A percentile compares a stretch with the other conserved stretches of the same genome.
Evolutionary conservation across 2,797 vertebrate species (phyloP).

Genomic region (Poeciliopsis paucimaculata): DNA sequence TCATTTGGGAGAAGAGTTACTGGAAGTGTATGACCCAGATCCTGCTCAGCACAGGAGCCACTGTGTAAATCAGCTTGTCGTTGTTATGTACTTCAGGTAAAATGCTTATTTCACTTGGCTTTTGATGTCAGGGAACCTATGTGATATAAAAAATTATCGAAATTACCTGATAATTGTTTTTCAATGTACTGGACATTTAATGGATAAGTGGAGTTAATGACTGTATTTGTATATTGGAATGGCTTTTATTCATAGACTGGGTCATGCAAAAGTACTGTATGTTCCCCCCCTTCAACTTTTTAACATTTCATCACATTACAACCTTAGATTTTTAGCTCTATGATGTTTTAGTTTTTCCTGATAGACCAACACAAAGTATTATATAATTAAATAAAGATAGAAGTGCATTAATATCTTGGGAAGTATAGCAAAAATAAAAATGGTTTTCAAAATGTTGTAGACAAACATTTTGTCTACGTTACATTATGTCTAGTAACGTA

Average conservation of each 20-base stretch:
- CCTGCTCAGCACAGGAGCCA: neutral
- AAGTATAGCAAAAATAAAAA: neutral
- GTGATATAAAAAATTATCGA: neutral
- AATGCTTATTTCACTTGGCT: neutral
- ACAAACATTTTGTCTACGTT: no score
- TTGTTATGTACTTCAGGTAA: neutral
- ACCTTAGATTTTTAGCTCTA: neutral
- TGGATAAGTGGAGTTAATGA: neutral
- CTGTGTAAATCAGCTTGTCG: neutral
- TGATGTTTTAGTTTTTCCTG: neutral
- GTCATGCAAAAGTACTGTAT: neutral
- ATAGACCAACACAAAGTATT: neutral
- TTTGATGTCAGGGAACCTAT: neutral
- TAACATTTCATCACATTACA: neutral
- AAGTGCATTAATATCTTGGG: neutral
- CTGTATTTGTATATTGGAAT: neutral
- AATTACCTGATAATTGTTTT: neutral
- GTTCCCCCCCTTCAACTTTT: neutral
- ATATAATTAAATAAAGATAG: neutral
- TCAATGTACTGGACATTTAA: neutral
- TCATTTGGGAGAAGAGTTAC: constrained; percentile 1
- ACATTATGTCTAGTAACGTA: neutral
- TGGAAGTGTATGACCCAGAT: neutral
- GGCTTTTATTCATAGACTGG: neutral
- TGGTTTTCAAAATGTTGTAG: neutral